These are phyloP conservation scores for Tolmerus cingulatus DNA, from an alignment of 2,888 invertebrate genomes.

Conservation along the genomic window DNA sequence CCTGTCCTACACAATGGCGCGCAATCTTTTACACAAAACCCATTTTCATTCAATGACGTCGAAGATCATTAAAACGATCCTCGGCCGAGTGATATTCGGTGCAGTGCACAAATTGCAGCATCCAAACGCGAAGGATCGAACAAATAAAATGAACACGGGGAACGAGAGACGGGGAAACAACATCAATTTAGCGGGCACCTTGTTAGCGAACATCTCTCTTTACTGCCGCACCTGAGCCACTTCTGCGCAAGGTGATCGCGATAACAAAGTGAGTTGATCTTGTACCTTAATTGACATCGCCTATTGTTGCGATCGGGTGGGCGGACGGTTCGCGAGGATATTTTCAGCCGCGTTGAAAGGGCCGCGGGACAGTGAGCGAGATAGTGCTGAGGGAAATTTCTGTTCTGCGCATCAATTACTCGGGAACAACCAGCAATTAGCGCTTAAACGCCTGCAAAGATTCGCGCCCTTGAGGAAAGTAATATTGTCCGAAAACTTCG, in stretches of 20 bases:
- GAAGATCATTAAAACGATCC: constrained; percentile 28
- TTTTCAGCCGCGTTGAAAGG: neutral
- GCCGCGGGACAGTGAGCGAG: neutral
- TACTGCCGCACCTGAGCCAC: neutral
- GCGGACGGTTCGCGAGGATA: constrained; percentile 20
- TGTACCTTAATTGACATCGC: constrained; percentile 31
- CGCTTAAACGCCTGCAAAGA: neutral
- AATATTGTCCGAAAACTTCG: neutral
- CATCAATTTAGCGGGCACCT: constrained; percentile 33
- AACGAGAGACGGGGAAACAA: neutral
- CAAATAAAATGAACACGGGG: neutral
- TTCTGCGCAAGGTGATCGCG: constrained; percentile 13
- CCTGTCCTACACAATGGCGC: constrained; percentile 32
- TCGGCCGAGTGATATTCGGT: constrained; percentile 16
- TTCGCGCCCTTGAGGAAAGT: neutral
- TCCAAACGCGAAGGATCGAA: neutral
- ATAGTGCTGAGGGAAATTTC: neutral
- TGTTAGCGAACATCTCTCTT: constrained; percentile 33
- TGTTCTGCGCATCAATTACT: neutral
- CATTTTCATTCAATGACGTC: constrained; percentile 6
- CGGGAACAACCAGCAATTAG: neutral
- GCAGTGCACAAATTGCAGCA: constrained; percentile 7
- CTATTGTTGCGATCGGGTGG: constrained; percentile 34
- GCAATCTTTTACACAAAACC: constrained; percentile 32
- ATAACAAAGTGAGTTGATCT: constrained; percentile 34